Base-by-base conservation (phyloP, 2,113 vertebrate genomes). In the Larimichthys crocea region DNA sequence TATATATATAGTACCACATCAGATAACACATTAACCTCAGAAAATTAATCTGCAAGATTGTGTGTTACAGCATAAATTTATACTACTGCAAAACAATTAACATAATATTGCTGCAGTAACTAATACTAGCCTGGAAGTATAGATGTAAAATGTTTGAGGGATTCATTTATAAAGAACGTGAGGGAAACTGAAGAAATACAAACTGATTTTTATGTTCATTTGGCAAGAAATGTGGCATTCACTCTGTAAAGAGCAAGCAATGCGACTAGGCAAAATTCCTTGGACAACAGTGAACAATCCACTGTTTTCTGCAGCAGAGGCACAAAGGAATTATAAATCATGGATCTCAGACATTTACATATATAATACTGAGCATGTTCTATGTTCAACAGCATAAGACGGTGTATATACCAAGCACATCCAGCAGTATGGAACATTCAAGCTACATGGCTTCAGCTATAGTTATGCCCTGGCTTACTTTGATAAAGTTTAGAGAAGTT, bases 141-240 rank as follows among this genome's bases (percentile, higher is more conserved):
- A 26, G 35, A 26, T 2, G 35, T 17, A 44, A 56, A 56, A 24
- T 11, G 16, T 44, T 44, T 53, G 35, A 17, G 17, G 35, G 35
- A 2, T 31, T 63, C 4, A 29, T 10, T 31, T 60, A 22, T 35
- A 22, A 48, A 76, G 40, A 57, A 76, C 64, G 66, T 50, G 53
- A 67, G 14, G 29, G 3, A 7, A 22, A 20, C 7, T 20, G 15
- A 31, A 29, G 31, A 49, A 59, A 68, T 48, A 53, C 24, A 26
- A 55, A 72, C 29, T 26, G 15, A 49, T 40, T 64, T 63, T 29
- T 60, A 63, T 77, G 52, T 68, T 79, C 35, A 70, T 75, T 79
- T 57, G 59, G 20, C 26, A 16, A 66, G n/a, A 10, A 64, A 80
- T 52, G 79, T 74, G 63, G 29, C 44, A 64, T 49, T 19, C 35